A percentile compares a stretch with the other conserved stretches of the same genome.
phyloP scores from a whole-genome alignment of 2,113 vertebrate species.

The Glareola pratincola region DNA sequence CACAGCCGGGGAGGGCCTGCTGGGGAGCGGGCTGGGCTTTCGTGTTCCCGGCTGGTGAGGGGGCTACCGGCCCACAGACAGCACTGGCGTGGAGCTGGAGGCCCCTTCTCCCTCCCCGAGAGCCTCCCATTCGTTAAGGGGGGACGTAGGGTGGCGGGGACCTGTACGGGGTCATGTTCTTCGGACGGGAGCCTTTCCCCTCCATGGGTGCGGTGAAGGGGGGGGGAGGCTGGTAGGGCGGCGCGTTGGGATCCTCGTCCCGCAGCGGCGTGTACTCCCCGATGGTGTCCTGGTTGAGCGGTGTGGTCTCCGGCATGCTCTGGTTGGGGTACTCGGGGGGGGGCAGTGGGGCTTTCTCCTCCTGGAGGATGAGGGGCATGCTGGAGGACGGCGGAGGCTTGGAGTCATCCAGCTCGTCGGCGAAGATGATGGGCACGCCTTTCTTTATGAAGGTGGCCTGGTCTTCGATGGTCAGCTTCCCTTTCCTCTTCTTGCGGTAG shows the following conservation, averaged over 20 bases:
- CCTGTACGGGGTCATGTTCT: constrained; percentile 98
- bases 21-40: constrained; percentile 60
- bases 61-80: constrained; percentile 77
- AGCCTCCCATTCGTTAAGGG: constrained; percentile 82
- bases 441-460: constrained; percentile 98
- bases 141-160: constrained; percentile 96
- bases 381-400: constrained; percentile 95
- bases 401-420: constrained; percentile 93
- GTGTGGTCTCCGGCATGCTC: constrained; percentile 87
- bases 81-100: constrained; percentile 79
- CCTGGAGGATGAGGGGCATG: constrained; percentile 95
- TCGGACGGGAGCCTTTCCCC: constrained; percentile 94
- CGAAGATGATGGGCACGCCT: constrained; percentile 96
- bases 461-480: constrained; percentile 94
- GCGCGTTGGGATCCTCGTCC: constrained; percentile 93
- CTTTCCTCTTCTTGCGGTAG: constrained; percentile 94
- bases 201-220: constrained; percentile 94
- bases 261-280: constrained; percentile 91
- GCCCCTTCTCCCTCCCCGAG: constrained; percentile 74
- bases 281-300: constrained; percentile 89
- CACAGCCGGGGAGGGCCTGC: constrained; percentile 43
- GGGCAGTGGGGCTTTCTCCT: constrained; percentile 94
- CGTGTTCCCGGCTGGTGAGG: constrained; percentile 61
- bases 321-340: constrained; percentile 93
- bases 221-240: constrained; percentile 93